These are phyloP conservation scores for Montipora capricornis DNA, from an alignment of 64 coral and sea anemone genomes.

Conservation along the genomic window DNA sequence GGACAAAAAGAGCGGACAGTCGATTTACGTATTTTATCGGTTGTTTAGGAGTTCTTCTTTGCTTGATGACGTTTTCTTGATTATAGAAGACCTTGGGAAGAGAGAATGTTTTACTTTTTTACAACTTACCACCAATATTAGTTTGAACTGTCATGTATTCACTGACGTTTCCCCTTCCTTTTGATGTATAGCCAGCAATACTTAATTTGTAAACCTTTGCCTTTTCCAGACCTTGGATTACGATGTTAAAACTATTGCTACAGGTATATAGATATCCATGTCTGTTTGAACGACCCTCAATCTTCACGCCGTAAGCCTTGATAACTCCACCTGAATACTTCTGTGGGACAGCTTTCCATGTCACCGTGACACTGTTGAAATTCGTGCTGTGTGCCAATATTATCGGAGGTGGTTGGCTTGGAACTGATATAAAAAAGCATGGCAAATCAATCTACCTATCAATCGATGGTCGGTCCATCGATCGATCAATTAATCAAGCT, in stretches of 20 bases:
- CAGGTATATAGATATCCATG: background rate
- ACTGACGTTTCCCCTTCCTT: background rate
- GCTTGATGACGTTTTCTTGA: too few species aligned
- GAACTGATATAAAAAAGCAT: conserved; percentile 33
- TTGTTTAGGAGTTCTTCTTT: too few species aligned
- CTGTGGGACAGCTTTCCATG: conserved; percentile 62
- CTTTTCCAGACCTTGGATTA: background rate
- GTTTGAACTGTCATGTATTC: background rate
- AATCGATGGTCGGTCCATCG: too few species aligned
- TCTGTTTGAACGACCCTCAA: background rate
- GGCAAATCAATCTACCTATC: too few species aligned
- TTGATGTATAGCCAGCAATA: conserved; percentile 11
- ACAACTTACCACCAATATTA: conserved; percentile 4
- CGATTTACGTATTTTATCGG: too few species aligned
- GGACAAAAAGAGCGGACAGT: too few species aligned
- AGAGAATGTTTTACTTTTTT: background rate
- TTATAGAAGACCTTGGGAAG: too few species aligned
- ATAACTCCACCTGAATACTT: conserved; percentile 5
- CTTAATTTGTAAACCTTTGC: conserved; percentile 1
- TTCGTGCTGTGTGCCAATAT: conserved; percentile 59
- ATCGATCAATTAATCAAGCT: too few species aligned
- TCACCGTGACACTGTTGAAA: conserved; percentile 60
- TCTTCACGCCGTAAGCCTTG: background rate
- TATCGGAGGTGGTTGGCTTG: conserved; percentile 60
- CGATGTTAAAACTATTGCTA: background rate